Evolutionary conservation across 2,113 vertebrate species (phyloP).

Genomic region (Oreochromis niloticus): DNA sequence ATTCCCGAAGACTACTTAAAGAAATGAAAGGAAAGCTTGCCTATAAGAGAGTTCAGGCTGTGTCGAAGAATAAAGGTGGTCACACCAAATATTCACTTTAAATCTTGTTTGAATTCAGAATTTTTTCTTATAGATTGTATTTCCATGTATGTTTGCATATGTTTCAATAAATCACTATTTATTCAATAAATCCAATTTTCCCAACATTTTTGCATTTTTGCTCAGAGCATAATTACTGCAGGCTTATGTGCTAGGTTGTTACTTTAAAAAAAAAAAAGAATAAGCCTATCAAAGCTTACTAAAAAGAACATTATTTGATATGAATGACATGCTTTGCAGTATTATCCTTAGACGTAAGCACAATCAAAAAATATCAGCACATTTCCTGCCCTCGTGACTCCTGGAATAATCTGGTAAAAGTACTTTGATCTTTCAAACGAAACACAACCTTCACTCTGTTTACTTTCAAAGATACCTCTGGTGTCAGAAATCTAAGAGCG

Average conservation of each 20-base stretch:
- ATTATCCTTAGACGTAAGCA: background rate
- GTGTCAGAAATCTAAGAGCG: background rate
- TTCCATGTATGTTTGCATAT: background rate
- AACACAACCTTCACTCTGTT: slow-evolving; percentile 23
- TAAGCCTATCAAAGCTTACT: background rate
- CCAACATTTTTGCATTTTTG: background rate
- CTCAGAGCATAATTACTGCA: background rate
- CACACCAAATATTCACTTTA: background rate
- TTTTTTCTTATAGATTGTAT: background rate
- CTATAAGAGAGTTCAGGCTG: background rate
- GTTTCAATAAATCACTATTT: background rate
- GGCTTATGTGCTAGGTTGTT: background rate
- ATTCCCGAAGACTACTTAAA: background rate
- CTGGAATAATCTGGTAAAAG: background rate
- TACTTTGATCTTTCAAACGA: slow-evolving; percentile 16
- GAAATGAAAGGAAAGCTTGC: background rate
- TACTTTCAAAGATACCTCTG: background rate
- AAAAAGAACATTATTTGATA: background rate
- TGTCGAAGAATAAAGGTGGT: background rate
- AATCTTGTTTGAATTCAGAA: background rate
- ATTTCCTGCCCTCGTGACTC: background rate
- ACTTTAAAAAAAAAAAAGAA: background rate
- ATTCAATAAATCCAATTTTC: background rate
- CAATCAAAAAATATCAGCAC: background rate
- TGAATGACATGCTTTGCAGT: background rate